Evolutionary conservation across 2,888 invertebrate species (phyloP).

Genomic region (Dicranocentrus wangi): DNA sequence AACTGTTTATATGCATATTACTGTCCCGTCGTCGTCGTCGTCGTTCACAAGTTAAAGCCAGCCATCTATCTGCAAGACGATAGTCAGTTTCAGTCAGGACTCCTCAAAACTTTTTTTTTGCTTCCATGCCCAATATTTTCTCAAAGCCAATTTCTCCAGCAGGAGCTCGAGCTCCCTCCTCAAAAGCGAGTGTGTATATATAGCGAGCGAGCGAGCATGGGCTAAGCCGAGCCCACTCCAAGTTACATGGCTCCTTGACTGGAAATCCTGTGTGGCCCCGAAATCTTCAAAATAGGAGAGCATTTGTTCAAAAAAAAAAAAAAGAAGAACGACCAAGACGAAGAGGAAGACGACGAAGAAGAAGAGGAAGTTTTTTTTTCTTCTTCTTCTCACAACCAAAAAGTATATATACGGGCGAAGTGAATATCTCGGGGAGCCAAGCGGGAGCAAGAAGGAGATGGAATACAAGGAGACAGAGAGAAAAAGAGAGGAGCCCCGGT

Average conservation of each 20-base stretch:
- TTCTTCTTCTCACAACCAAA: no score
- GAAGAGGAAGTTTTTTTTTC: conserved; percentile 15
- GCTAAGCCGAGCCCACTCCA: conserved; percentile 32
- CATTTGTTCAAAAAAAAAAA: conserved; percentile 27
- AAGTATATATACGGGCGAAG: conserved; percentile 37
- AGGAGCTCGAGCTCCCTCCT: no score
- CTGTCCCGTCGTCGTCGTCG: no score
- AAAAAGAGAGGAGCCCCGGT: conserved; percentile 47
- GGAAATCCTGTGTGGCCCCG: conserved; percentile 62
- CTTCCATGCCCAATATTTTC: conserved; percentile 50
- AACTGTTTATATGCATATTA: conserved; percentile 46
- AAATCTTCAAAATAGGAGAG: conserved; percentile 40
- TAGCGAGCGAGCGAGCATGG: no score
- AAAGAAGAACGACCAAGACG: conserved; percentile 8
- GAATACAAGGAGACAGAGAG: conserved; percentile 26
- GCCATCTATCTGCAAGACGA: conserved; percentile 36
- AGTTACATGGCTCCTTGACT: conserved; percentile 53
- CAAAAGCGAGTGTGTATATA: conserved; percentile 2
- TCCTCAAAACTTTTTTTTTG: no score
- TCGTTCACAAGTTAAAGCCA: conserved; percentile 50
- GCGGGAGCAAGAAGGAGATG: conserved; percentile 24
- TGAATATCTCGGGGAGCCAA: conserved; percentile 37
- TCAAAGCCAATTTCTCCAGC: conserved; percentile 51
- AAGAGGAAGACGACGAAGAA: neutral
- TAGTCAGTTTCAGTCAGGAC: conserved; percentile 36